phyloP scores from a whole-genome alignment of 2,888 invertebrate species.

The Polymixis flavicincta region DNA sequence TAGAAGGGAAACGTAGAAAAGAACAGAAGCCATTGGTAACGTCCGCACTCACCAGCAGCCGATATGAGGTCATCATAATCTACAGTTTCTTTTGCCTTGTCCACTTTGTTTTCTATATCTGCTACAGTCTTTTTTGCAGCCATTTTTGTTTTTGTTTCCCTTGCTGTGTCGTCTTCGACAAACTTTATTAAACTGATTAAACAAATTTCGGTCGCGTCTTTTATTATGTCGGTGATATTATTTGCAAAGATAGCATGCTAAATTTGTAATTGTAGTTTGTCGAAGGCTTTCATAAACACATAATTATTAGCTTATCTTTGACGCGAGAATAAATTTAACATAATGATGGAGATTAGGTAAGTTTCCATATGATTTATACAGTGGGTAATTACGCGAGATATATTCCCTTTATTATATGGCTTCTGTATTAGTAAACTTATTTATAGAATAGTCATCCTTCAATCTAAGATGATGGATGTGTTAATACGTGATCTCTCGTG shows the following conservation, averaged over 20 bases:
- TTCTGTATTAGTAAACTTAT: conserved; percentile 16
- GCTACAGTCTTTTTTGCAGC: conserved; percentile 20
- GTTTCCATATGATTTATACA: conserved; percentile 47
- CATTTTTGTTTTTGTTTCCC: conserved; percentile 49
- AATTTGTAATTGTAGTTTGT: conserved; percentile 42
- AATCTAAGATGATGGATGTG: neutral
- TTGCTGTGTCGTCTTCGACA: conserved; percentile 18
- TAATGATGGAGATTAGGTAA: conserved; percentile 45
- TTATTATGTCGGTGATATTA: conserved; percentile 44
- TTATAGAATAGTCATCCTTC: conserved; percentile 2
- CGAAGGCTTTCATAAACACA: conserved; percentile 25
- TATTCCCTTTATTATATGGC: neutral
- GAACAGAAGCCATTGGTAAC: conserved; percentile 73
- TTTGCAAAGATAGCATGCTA: conserved; percentile 48
- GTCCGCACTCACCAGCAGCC: conserved; percentile 75
- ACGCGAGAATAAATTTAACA: conserved; percentile 32
- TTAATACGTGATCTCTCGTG: neutral
- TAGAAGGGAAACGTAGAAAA: conserved; percentile 74
- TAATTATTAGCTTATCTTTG: conserved; percentile 49
- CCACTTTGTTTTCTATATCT: conserved; percentile 46
- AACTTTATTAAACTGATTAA: conserved; percentile 42
- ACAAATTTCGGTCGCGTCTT: conserved; percentile 37
- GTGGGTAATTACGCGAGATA: conserved; percentile 22
- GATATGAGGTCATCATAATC: conserved; percentile 75
- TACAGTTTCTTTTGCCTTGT: conserved; percentile 59